Percentiles rank a stretch among this genome's conserved stretches.
Evolutionary conservation across 2,113 vertebrate species (phyloP).

Genomic region (Scomber japonicus): DNA sequence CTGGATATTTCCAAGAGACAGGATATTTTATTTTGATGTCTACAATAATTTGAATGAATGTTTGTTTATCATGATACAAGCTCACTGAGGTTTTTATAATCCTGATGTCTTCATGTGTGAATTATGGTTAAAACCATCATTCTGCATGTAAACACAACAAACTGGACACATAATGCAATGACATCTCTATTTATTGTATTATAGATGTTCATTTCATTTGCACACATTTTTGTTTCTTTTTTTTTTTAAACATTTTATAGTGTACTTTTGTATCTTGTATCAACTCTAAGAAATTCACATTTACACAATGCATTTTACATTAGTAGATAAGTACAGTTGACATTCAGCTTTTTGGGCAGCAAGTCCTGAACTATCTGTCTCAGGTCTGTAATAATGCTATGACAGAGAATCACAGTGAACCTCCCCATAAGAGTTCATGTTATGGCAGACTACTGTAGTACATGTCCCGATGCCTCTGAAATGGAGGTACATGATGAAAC

Average conservation of each 20-base stretch:
- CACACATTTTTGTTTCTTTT: constrained; percentile 69
- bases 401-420: constrained; percentile 64
- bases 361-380: constrained; percentile 53
- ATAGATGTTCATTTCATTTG: constrained; percentile 76
- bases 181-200: constrained; percentile 82
- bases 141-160: background rate
- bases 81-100: background rate
- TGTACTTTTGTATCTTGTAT: constrained; percentile 75
- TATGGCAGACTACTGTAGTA: constrained; percentile 26
- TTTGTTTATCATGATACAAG: background rate
- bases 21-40: background rate
- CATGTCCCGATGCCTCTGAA: constrained; percentile 40
- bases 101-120: background rate
- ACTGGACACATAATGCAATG: constrained; percentile 62
- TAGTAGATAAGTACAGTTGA: constrained; percentile 83
- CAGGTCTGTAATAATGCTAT: constrained; percentile 39
- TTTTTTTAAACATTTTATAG: constrained; percentile 77
- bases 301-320: constrained; percentile 85
- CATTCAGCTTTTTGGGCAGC: constrained; percentile 72
- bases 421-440: constrained; percentile 41
- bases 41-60: background rate
- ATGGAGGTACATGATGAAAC: constrained; percentile 55
- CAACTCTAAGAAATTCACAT: constrained; percentile 86
- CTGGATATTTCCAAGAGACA: background rate
- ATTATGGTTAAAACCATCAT: background rate